These are phyloP conservation scores for Tanypteryx hageni DNA, from an alignment of 2,888 invertebrate genomes.

Conservation along the genomic window DNA sequence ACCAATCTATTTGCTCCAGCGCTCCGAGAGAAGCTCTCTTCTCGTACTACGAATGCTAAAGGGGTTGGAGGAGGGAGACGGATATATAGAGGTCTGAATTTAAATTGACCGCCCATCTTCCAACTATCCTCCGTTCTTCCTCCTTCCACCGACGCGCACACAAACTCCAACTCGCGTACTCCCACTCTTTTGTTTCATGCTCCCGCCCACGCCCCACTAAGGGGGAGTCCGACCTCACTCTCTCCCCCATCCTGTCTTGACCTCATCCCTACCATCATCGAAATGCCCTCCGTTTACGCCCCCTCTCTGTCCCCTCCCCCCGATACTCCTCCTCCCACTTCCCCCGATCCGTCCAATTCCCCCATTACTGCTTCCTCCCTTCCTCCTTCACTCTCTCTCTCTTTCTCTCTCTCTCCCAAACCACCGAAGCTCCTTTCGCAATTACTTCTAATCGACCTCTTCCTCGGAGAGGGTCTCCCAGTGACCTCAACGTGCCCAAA, in stretches of 20 bases:
- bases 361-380: background rate
- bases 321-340: background rate
- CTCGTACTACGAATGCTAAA: background rate
- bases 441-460: constrained; percentile 60
- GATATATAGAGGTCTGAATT: constrained; percentile 16
- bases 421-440: background rate
- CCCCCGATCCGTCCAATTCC: background rate
- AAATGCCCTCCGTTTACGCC: background rate
- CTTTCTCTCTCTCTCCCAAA: background rate
- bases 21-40: constrained; percentile 12
- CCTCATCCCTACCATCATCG: constrained; percentile 22
- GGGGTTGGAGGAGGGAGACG: background rate
- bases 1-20: constrained; percentile 34
- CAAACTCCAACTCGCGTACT: background rate
- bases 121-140: background rate
- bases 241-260: background rate
- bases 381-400: background rate
- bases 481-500: background rate
- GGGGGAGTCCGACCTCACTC: background rate
- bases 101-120: constrained; percentile 47
- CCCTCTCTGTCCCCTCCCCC: background rate
- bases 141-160: background rate
- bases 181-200: constrained; percentile 12
- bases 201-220: constrained; percentile 22
- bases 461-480: constrained; percentile 23